Conservation (phyloP, 2,113 vertebrate species). For the Marcusenius ussheri region DNA sequence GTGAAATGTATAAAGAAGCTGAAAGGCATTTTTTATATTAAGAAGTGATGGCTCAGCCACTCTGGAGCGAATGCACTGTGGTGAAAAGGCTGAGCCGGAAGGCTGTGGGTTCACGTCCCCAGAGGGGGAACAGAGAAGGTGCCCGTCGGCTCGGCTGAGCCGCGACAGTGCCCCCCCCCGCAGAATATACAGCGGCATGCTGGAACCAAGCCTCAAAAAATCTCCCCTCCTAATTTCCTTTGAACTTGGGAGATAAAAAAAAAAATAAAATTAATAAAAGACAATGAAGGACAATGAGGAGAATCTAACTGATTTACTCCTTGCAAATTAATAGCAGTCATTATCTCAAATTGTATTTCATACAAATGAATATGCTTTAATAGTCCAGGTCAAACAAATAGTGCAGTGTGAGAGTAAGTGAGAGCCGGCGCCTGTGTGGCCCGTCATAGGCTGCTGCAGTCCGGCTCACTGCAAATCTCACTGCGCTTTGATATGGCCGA, state of each 20-base stretch:
- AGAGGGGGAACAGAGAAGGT: neutral
- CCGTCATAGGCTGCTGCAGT: slow-evolving; percentile 43
- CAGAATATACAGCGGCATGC: neutral
- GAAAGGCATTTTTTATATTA: neutral
- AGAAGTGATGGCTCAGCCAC: neutral
- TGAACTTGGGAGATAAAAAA: slow-evolving; percentile 34
- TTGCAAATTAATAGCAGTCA: slow-evolving; percentile 57
- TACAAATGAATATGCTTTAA: slow-evolving; percentile 11
- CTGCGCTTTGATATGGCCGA: slow-evolving; percentile 67
- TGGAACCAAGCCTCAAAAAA: neutral
- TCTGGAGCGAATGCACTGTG: neutral
- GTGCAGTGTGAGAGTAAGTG: slow-evolving; percentile 47
- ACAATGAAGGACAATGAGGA: slow-evolving; percentile 42
- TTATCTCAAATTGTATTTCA: slow-evolving; percentile 45
- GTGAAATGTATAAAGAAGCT: neutral
- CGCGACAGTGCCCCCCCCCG: neutral
- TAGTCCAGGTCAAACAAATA: slow-evolving; percentile 43
- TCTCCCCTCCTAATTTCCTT: neutral
- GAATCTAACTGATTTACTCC: slow-evolving; percentile 55
- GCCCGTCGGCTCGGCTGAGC: neutral
- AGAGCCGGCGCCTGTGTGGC: neutral
- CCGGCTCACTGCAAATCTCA: slow-evolving; percentile 68
- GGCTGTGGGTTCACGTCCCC: neutral
- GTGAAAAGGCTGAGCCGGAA: neutral
- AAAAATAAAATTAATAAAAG: slow-evolving; percentile 16